These are phyloP conservation scores for Coelopa frigida DNA, from an alignment of 1,140 invertebrate genomes.

Conservation along the genomic window DNA sequence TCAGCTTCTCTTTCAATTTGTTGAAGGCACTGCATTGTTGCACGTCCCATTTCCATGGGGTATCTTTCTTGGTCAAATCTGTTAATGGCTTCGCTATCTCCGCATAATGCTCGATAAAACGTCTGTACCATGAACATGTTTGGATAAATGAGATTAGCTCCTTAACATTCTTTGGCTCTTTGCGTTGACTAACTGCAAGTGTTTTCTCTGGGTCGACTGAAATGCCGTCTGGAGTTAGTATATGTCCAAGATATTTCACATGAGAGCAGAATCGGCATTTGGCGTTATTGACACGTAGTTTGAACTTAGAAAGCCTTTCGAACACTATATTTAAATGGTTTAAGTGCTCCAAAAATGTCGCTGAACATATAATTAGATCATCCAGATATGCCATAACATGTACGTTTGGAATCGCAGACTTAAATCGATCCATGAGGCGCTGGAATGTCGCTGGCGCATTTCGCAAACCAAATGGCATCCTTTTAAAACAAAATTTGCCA, in stretches of 20 bases:
- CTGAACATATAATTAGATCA: no score
- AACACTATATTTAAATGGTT: no score
- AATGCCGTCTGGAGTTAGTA: neutral
- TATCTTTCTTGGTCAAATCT: constrained; percentile 16
- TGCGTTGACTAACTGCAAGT: constrained; percentile 11
- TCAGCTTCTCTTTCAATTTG: constrained; percentile 10
- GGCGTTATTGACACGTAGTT: constrained; percentile 43
- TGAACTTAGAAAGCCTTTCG: neutral
- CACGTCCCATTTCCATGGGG: constrained; percentile 13
- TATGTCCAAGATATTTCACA: neutral
- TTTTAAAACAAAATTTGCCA: constrained; percentile 39
- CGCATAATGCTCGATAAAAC: constrained; percentile 17
- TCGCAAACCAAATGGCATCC: constrained; percentile 44
- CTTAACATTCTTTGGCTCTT: constrained; percentile 27
- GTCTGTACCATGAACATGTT: constrained; percentile 20
- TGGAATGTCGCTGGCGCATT: constrained; percentile 42
- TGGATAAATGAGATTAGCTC: no score
- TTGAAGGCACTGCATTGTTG: constrained; percentile 5
- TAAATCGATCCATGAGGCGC: constrained; percentile 34
- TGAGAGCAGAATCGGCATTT: constrained; percentile 3
- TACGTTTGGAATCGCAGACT: constrained; percentile 11
- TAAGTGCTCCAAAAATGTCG: no score
- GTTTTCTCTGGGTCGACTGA: neutral
- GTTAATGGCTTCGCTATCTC: constrained; percentile 15
- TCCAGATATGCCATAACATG: no score